phyloP scores from a whole-genome alignment of 2,113 vertebrate species.

The Poicephalus gulielmi region DNA sequence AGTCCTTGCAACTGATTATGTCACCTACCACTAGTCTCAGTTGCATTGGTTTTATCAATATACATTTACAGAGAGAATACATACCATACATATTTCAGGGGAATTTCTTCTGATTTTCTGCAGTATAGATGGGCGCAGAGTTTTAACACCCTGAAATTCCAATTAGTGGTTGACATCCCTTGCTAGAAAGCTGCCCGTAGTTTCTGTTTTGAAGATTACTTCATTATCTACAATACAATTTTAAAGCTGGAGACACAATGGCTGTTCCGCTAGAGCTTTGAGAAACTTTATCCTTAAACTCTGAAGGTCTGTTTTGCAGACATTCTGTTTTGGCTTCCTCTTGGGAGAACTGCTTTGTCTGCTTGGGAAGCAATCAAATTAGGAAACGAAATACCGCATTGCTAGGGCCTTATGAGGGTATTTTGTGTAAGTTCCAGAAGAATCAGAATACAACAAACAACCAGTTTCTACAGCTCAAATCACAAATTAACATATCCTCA shows the following conservation, averaged over 20 bases:
- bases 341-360: neutral
- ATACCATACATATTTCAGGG: neutral
- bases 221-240: neutral
- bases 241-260: neutral
- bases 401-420: neutral
- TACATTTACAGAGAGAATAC: neutral
- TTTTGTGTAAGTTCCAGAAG: neutral
- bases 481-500: neutral
- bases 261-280: neutral
- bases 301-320: neutral
- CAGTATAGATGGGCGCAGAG: neutral
- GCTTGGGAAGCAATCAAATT: neutral
- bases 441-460: neutral
- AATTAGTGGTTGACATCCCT: neutral
- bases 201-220: neutral
- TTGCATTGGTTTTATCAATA: neutral
- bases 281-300: neutral
- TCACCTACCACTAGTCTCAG: rapidly evolving
- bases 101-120: neutral
- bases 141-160: neutral
- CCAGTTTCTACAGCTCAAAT: neutral
- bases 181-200: neutral
- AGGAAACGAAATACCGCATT: neutral
- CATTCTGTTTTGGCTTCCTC: neutral
- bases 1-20: neutral